Evolutionary conservation across 1,140 invertebrate species (phyloP).

Genomic region (Diachasmimorpha longicaudata): DNA sequence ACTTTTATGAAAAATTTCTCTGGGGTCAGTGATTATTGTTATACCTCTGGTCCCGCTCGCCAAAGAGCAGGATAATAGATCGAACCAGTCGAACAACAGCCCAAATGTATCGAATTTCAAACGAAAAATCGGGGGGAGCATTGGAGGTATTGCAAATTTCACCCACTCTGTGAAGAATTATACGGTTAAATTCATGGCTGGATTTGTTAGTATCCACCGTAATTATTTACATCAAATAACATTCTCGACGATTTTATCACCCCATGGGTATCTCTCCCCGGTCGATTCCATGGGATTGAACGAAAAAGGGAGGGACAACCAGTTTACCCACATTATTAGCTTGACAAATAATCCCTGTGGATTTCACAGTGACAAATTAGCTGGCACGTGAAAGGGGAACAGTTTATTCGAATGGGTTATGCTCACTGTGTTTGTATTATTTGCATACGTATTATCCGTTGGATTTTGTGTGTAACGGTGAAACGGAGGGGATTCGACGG

Average conservation of each 20-base stretch:
- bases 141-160: no score
- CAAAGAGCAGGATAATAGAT: no score
- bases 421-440: constrained; percentile 14
- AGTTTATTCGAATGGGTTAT: constrained; percentile 49
- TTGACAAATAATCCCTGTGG: constrained; percentile 54
- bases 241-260: constrained; percentile 31
- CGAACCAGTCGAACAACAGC: no score
- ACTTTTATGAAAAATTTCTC: no score
- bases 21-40: no score
- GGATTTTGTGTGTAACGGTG: neutral
- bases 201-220: constrained; percentile 23
- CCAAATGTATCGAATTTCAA: no score
- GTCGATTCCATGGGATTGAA: constrained; percentile 8
- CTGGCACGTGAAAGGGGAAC: constrained; percentile 40
- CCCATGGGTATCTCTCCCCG: constrained; percentile 35
- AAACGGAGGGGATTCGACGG: neutral
- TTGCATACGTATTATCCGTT: constrained; percentile 20
- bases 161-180: neutral
- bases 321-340: constrained; percentile 53
- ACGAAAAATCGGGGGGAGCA: no score
- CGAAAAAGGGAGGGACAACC: constrained; percentile 26
- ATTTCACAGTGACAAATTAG: constrained; percentile 56
- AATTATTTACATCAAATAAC: constrained; percentile 46
- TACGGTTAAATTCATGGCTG: neutral
- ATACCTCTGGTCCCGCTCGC: no score